These are phyloP conservation scores for Andricus curvator DNA, from an alignment of 2,888 invertebrate genomes.

Conservation along the genomic window DNA sequence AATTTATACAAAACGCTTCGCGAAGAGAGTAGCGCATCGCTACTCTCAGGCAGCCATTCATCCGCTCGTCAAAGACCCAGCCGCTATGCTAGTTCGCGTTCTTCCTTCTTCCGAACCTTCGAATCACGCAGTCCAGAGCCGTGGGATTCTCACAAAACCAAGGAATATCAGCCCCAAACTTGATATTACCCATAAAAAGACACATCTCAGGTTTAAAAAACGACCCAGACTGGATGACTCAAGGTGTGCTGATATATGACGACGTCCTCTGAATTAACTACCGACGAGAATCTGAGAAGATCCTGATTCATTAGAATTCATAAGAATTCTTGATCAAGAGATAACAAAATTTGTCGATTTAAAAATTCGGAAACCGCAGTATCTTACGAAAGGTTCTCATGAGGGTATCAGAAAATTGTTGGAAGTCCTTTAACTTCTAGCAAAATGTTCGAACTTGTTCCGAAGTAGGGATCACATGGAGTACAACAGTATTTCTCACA, in stretches of 20 bases:
- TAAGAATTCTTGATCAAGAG: slow-evolving; percentile 32
- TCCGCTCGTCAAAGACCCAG: slow-evolving; percentile 37
- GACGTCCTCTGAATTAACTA: slow-evolving; percentile 29
- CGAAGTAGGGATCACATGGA: slow-evolving; percentile 6
- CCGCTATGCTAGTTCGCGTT: slow-evolving; percentile 42
- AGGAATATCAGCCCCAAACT: slow-evolving; percentile 8
- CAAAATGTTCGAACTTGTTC: slow-evolving; percentile 1
- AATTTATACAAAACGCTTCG: slow-evolving; percentile 38
- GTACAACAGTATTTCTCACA: slow-evolving; percentile 1
- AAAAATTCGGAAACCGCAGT: neutral
- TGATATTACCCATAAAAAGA: slow-evolving; percentile 6
- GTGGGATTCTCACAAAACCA: slow-evolving; percentile 25
- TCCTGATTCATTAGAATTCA: slow-evolving; percentile 40
- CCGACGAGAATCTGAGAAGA: slow-evolving; percentile 31
- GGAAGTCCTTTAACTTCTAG: slow-evolving; percentile 18
- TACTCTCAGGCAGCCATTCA: slow-evolving; percentile 36
- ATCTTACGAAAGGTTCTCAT: neutral
- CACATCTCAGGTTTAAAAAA: slow-evolving; percentile 18
- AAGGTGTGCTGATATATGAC: slow-evolving; percentile 38
- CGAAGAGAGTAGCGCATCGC: slow-evolving; percentile 38
- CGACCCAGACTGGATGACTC: slow-evolving; percentile 33
- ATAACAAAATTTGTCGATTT: slow-evolving; percentile 23
- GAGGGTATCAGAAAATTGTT: slow-evolving; percentile 13
- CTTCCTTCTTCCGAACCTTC: slow-evolving; percentile 30
- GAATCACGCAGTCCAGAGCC: slow-evolving; percentile 33